These are phyloP conservation scores for Panulirus ornatus DNA, from an alignment of 1,140 invertebrate genomes.

Conservation along the genomic window DNA sequence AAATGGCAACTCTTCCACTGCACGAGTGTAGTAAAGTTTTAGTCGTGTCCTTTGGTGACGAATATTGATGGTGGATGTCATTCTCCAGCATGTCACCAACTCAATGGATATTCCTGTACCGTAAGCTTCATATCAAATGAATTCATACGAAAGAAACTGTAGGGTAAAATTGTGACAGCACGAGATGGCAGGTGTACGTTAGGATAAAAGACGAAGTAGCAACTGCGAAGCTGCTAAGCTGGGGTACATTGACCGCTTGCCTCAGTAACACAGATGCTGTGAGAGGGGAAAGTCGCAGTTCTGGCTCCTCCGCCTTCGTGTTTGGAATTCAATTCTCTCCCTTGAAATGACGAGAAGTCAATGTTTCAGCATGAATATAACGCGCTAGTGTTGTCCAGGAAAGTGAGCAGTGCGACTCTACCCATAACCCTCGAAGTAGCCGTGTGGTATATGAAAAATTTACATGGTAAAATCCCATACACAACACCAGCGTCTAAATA, in stretches of 20 bases:
- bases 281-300: not conserved
- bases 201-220: not conserved
- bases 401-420: not conserved
- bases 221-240: constrained; percentile 1
- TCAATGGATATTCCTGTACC: not conserved
- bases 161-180: not conserved
- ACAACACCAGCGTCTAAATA: not conserved
- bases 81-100: too few species aligned
- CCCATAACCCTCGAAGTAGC: not conserved
- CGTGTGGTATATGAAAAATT: not conserved
- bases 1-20: not conserved
- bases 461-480: not conserved
- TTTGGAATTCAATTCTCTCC: not conserved
- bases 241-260: constrained; percentile 39
- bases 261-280: constrained; percentile 41
- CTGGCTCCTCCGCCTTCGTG: not conserved
- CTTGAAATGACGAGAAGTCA: not conserved
- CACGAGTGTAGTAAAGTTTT: not conserved
- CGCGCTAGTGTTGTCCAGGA: not conserved
- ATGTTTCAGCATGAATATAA: not conserved
- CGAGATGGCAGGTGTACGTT: not conserved
- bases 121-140: not conserved
- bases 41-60: not conserved
- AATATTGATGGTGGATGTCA: too few species aligned
- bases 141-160: not conserved